These are phyloP conservation scores for Tiaroga cobitis DNA, from an alignment of 2,797 vertebrate species.

Conservation along the genomic window DNA sequence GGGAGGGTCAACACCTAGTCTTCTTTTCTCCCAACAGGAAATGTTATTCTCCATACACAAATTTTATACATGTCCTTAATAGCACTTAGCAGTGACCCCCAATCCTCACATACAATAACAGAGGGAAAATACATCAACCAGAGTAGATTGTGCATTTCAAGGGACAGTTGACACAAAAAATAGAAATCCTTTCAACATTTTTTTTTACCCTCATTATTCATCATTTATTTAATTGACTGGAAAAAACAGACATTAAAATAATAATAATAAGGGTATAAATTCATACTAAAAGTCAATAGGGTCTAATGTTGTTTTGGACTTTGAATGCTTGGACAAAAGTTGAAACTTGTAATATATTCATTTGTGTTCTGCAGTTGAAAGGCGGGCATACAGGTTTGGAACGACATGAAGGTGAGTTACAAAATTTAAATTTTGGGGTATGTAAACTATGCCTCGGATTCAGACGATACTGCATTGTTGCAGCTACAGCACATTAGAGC, in stretches of 20 bases:
- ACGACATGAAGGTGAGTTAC: too few species aligned
- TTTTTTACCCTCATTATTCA: too few species aligned
- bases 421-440: too few species aligned
- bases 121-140: conserved; percentile 5
- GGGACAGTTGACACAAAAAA: neutral
- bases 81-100: conserved; percentile 27
- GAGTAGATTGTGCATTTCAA: neutral
- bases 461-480: neutral
- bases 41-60: conserved; percentile 55
- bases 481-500: neutral
- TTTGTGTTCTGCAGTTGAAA: neutral
- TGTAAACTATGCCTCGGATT: too few species aligned
- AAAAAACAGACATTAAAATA: too few species aligned
- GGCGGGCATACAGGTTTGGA: neutral
- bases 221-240: too few species aligned
- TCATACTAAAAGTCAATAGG: neutral
- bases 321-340: neutral
- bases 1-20: conserved; percentile 38
- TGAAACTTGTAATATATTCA: neutral
- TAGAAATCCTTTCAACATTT: too few species aligned
- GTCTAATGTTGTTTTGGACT: neutral
- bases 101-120: conserved; percentile 23
- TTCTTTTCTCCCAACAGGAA: conserved; percentile 50
- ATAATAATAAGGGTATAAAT: too few species aligned
- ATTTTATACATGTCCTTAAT: conserved; percentile 37